Percentiles rank a stretch among this genome's conserved stretches.
Conservation (phyloP, 2,113 vertebrate genomes). For the Marcusenius ussheri region DNA sequence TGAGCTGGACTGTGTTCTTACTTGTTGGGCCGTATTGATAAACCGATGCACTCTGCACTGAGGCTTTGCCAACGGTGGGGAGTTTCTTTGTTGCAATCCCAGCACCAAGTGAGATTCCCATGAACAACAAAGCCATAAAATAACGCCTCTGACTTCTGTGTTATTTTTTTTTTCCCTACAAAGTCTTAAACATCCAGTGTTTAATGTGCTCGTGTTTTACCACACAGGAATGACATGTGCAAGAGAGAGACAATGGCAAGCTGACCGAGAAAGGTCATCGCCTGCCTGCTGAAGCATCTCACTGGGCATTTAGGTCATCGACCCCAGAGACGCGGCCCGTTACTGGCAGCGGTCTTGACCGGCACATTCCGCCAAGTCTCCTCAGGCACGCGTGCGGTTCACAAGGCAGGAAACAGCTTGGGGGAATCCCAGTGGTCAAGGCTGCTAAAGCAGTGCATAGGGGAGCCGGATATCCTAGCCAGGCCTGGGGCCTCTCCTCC, state of each 20-base stretch:
- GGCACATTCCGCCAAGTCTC: conserved; percentile 36
- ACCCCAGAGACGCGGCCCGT: neutral
- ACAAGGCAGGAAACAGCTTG: conserved; percentile 73
- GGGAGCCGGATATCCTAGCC: conserved; percentile 53
- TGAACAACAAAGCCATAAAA: neutral
- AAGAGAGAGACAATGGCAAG: neutral
- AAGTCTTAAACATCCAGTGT: neutral
- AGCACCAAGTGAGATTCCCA: neutral
- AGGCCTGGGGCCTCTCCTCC: conserved; percentile 23
- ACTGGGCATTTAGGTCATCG: neutral
- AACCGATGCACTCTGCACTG: neutral
- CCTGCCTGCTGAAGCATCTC: neutral
- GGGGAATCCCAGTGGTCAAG: conserved; percentile 59
- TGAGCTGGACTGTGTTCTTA: neutral
- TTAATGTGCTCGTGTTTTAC: neutral
- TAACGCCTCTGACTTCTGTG: neutral
- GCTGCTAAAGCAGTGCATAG: conserved; percentile 27
- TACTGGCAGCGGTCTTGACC: neutral
- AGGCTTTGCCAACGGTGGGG: too few relatives aligned
- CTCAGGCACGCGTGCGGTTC: conserved; percentile 53
- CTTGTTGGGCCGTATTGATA: neutral
- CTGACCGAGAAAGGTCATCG: neutral
- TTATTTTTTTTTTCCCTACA: neutral
- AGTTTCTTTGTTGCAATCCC: neutral
- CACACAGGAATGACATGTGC: neutral